Conservation (phyloP, 2,888 invertebrate genomes). For the Orthonychiurus folsomi region DNA sequence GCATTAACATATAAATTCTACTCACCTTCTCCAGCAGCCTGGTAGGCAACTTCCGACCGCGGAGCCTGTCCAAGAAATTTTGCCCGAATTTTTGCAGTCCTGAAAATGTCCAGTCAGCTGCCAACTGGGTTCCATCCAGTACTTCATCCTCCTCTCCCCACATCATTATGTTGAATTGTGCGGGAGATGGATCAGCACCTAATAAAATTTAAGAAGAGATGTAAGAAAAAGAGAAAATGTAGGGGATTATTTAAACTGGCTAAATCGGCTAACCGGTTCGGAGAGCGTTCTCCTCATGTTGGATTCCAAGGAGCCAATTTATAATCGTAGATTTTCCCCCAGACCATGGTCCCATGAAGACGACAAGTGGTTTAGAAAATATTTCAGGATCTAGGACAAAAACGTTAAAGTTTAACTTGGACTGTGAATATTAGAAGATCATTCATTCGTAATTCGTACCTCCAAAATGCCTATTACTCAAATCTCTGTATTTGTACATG, state of each 20-base stretch:
- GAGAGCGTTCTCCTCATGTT: conserved; percentile 70
- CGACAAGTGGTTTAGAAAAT: conserved; percentile 81
- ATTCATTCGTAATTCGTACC: conserved; percentile 44
- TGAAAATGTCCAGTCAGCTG: conserved; percentile 90
- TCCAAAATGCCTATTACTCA: conserved; percentile 83
- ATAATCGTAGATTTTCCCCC: conserved; percentile 91
- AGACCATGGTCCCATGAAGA: conserved; percentile 95
- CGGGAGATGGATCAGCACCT: conserved; percentile 91
- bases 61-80: conserved; percentile 70
- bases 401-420: conserved; percentile 14
- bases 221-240: neutral
- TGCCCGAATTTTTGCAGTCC: conserved; percentile 91
- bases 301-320: conserved; percentile 81
- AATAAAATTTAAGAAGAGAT: conserved; percentile 17
- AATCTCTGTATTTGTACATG: conserved; percentile 82
- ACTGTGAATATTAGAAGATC: neutral
- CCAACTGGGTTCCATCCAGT: conserved; percentile 82
- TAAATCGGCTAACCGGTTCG: conserved; percentile 68
- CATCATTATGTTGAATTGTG: conserved; percentile 84
- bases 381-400: conserved; percentile 83
- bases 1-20: neutral
- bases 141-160: conserved; percentile 76
- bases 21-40: conserved; percentile 77
- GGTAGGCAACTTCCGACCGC: conserved; percentile 69
- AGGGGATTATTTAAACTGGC: too few relatives aligned